These are phyloP conservation scores for Diplodus sargus DNA, from an alignment of 2,797 vertebrate genomes.

Conservation along the genomic window DNA sequence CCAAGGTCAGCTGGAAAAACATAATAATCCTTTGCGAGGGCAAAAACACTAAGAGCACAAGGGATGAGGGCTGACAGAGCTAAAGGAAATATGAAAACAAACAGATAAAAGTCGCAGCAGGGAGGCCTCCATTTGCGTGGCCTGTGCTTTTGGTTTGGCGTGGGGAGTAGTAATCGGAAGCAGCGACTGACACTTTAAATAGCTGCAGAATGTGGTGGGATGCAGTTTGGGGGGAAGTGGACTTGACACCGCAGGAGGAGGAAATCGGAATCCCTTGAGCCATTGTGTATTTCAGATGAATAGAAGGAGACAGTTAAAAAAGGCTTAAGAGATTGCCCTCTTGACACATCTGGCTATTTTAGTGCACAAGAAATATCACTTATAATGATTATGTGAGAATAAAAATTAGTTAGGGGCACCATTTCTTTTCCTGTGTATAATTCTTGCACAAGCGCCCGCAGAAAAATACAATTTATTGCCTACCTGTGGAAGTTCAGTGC, in stretches of 20 bases:
- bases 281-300: constrained; percentile 60
- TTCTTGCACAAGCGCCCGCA: not conserved
- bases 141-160: constrained; percentile 62
- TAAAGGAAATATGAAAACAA: constrained; percentile 70
- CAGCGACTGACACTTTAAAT: constrained; percentile 73
- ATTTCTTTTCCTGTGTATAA: not conserved
- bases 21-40: constrained; percentile 57
- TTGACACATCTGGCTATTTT: constrained; percentile 13
- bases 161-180: constrained; percentile 67
- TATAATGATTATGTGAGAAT: not conserved
- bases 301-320: constrained; percentile 36
- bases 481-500: constrained; percentile 57
- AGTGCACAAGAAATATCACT: not conserved
- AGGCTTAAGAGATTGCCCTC: not conserved
- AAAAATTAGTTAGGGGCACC: not conserved
- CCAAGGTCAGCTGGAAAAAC: constrained; percentile 75
- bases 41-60: constrained; percentile 46
- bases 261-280: constrained; percentile 46
- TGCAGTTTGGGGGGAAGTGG: constrained; percentile 55
- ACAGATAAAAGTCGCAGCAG: constrained; percentile 63
- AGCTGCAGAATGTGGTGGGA: constrained; percentile 68
- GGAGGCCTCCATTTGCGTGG: constrained; percentile 47
- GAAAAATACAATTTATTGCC: not conserved
- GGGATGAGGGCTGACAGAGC: constrained; percentile 40
- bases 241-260: constrained; percentile 59